Percentiles rank a stretch among this genome's conserved stretches.
Evolutionary conservation across 2,888 invertebrate genomes (phyloP).

Genomic region (Nomada flava): DNA sequence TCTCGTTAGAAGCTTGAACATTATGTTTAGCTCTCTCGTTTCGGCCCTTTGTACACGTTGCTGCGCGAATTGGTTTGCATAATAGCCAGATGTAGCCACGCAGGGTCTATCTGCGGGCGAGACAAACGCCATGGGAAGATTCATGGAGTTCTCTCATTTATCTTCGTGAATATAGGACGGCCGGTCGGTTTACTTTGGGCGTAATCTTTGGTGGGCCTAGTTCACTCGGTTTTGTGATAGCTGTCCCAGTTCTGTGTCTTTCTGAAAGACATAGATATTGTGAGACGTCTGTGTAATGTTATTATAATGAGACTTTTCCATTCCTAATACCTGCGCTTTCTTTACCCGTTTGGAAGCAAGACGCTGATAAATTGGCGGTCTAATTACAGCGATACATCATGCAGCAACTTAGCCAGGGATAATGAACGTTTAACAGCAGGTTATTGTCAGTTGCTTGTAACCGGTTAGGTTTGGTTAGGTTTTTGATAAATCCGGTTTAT

Average conservation of each 20-base stretch:
- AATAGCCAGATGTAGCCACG: too few species aligned
- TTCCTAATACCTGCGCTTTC: too few species aligned
- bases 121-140: not conserved
- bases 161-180: not conserved
- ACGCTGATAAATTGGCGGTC: not conserved
- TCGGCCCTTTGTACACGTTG: not conserved
- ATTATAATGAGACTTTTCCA: too few species aligned
- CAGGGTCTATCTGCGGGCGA: not conserved
- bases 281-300: not conserved
- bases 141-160: not conserved
- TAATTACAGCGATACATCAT: not conserved
- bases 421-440: not conserved
- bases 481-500: not conserved
- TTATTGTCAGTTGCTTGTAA: not conserved
- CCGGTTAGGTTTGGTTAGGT: too few species aligned
- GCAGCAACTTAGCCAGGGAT: not conserved
- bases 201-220: not conserved
- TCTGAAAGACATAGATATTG: not conserved
- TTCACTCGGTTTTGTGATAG: conserved; percentile 5
- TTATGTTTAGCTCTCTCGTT: not conserved
- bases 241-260: not conserved
- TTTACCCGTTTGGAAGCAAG: not conserved
- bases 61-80: not conserved
- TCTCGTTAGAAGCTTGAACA: not conserved
- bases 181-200: not conserved